Base-by-base conservation (phyloP, 1,140 invertebrate genomes). In the Diabrotica undecimpunctata region DNA sequence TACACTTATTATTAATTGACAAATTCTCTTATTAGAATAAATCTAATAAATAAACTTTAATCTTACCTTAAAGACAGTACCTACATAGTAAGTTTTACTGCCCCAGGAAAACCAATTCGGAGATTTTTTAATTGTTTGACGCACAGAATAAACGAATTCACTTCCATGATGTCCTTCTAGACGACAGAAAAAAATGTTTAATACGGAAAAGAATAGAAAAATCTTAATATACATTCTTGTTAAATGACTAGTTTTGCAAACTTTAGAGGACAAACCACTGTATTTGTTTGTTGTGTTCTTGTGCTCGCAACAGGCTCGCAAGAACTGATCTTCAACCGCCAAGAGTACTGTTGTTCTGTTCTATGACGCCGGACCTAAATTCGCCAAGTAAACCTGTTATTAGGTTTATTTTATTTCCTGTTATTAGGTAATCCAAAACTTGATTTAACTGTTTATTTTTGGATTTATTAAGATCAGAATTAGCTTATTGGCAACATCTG, bases 11-110 rank as follows among this genome's bases (percentile, higher is more conserved):
- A n/a, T n/a, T n/a, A n/a, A n/a, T n/a, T n/a, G n/a, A n/a, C n/a
- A n/a, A n/a, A n/a, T 25, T 1, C 1, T 1, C 25, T 25, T 25
- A 25, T 25, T 1, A 4, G 25, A 2, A 25, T 25, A 25, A 25
- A 25, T 25, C 4, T 25, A 25, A 25, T 46, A 46, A 10, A 46
- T 46, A 46, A n/a, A 10, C n/a, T 46, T 46, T 46, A 25, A n/a
- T 11, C 5, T 57, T 57, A 57, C 55, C 55, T 57, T 57, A 12
- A 57, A 57, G 9, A 57, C 55, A 38, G 10, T 57, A 37, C 37
- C 55, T 6, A 57, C 35, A 38, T 57, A 57, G 37, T 57, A 57
- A 10, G 55, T 57, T 37, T 57, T 57, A 11, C 55, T 35, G 5
- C 35, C 55, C 37, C 37, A 57, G 12, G 7, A n/a, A 8, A 57